phyloP scores from a whole-genome alignment of 2,797 vertebrate species.

The Momotus momota region DNA sequence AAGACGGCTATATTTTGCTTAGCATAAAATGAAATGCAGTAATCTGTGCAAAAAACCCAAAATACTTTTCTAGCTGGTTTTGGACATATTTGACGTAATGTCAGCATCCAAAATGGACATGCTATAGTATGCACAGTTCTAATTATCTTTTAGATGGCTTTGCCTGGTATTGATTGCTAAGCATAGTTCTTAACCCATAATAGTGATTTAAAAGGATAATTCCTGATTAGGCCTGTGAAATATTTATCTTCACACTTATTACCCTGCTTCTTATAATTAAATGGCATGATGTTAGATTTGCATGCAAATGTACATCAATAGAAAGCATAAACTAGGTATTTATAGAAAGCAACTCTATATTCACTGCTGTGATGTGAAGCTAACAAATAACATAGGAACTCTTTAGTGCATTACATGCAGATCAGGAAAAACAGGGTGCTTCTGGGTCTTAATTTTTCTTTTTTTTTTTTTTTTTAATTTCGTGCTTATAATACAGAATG shows the following conservation, averaged over 20 bases:
- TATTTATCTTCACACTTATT: slow-evolving; percentile 62
- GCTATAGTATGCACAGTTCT: neutral
- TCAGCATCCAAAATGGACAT: neutral
- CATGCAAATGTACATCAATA: slow-evolving; percentile 6
- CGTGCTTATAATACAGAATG: neutral
- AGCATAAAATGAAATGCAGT: neutral
- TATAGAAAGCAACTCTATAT: neutral
- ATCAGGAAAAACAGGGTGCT: neutral
- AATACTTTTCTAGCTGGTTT: neutral
- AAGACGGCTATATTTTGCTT: neutral
- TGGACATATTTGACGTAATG: neutral
- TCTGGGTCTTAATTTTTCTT: neutral
- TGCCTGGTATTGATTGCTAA: slow-evolving; percentile 50
- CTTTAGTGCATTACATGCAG: neutral
- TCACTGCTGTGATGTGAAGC: neutral
- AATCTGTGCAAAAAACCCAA: neutral
- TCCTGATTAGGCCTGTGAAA: slow-evolving; percentile 64
- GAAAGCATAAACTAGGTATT: slow-evolving; percentile 25
- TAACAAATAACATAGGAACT: neutral
- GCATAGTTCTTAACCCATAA: slow-evolving; percentile 8
- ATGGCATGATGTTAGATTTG: slow-evolving; percentile 50
- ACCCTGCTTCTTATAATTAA: slow-evolving; percentile 41
- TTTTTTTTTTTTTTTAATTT: neutral
- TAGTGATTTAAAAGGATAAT: slow-evolving; percentile 57
- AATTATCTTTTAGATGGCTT: slow-evolving; percentile 58